Base-by-base conservation (phyloP, 2,797 vertebrate genomes). In the Epinephelus malabaricus region DNA sequence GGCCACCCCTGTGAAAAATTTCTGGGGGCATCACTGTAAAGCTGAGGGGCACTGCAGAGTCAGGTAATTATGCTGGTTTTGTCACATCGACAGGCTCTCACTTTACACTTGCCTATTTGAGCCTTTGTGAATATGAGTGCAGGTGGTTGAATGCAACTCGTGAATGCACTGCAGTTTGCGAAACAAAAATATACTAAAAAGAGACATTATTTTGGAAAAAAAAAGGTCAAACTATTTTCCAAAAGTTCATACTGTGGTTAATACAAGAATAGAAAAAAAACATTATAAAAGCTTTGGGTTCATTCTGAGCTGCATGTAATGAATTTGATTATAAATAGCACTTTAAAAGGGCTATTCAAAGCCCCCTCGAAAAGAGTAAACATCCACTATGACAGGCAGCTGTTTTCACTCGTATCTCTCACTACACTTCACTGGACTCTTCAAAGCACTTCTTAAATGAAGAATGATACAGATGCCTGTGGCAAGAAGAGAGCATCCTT, bases 371-470 rank as follows among this genome's bases (percentile, higher is more conserved):
- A 78, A 82, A 74, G 70, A 86, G 89, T 90, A 90, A 93, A 92
- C 89, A 88, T 86, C 67, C 75, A 80, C 66, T 81, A 47, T 90
- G 86, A 89, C 86, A 83, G 89, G 81, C 88, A 91, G 83, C 85
- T 87, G 85, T 90, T 94, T 90, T 89, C 79, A 61, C 83, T 89
- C 60, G 34, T 81, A 89, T 91, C 87, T 86, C 81, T 88, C 82
- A 78, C 86, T 81, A 45, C 86, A 89, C 92, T 93, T 90, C 81
- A 83, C 87, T 89, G 81, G 86, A 83, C 90, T 91, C 87, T 93
- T 92, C 86, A 92, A 92, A 93, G 89, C 80, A 78, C 64, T 86
- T 86, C 89, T 91, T 91, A 91, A 91, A 90, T 85, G 90, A 92
- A 86, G 86, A 90, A 90, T 87, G 89, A 90, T 93, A 87, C 87